Conservation (phyloP, 92 coral and sea anemone genomes). For the Isaurus tuberculatus region DNA sequence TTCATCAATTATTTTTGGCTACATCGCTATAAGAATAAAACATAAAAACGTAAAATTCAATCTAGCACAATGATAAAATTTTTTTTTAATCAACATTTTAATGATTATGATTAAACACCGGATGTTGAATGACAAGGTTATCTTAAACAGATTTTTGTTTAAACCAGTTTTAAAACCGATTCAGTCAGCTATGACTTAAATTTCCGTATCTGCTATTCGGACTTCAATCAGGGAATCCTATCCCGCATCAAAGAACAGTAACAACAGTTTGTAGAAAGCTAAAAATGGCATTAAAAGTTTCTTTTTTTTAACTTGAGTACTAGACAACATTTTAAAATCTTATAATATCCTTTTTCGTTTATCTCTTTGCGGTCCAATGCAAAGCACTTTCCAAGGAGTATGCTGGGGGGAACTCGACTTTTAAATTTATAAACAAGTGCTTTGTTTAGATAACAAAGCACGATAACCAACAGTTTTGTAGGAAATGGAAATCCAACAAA, state of each 20-base stretch:
- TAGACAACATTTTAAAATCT: background rate
- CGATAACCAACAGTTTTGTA: constrained; percentile 5
- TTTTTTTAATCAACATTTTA: background rate
- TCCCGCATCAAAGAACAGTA: constrained; percentile 6
- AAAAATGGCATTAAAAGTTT: background rate
- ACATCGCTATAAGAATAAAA: constrained; percentile 5
- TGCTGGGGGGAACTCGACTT: constrained; percentile 37
- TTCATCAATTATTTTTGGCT: background rate
- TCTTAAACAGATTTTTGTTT: constrained; percentile 44
- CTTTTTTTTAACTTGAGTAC: background rate
- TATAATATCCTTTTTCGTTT: constrained; percentile 8
- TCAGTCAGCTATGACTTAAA: constrained; percentile 23
- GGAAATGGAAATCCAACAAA: background rate
- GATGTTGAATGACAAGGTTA: constrained; percentile 30
- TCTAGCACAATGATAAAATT: constrained; percentile 13
- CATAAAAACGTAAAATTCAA: background rate
- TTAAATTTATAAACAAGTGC: constrained; percentile 11
- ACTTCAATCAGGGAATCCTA: constrained; percentile 6
- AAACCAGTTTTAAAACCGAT: constrained; percentile 14
- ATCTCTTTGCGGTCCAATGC: constrained; percentile 43
- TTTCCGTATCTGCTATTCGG: constrained; percentile 41
- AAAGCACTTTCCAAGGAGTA: constrained; percentile 31
- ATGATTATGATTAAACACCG: constrained; percentile 26
- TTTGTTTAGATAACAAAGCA: constrained; percentile 28
- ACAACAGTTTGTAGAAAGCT: background rate